These are phyloP conservation scores for Rhynchonycteris naso DNA, from an alignment of 2,797 vertebrate species.

Conservation along the genomic window DNA sequence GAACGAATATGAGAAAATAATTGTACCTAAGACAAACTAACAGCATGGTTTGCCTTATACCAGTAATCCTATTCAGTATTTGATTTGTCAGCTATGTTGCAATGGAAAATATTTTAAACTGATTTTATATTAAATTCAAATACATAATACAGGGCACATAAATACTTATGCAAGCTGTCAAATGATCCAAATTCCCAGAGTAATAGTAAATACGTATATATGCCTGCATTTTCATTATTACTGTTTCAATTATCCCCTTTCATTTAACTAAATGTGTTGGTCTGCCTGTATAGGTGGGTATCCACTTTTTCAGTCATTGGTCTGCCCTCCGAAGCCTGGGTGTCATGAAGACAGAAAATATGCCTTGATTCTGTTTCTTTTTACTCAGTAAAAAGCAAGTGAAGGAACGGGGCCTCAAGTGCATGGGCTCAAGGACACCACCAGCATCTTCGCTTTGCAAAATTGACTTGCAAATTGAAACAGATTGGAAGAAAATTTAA, in stretches of 20 bases:
- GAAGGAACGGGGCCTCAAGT: background rate
- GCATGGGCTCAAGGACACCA: background rate
- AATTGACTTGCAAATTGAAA: slow-evolving; percentile 23
- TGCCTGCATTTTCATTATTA: slow-evolving; percentile 12
- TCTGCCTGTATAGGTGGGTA: background rate
- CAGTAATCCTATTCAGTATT: slow-evolving; percentile 40
- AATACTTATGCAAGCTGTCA: slow-evolving; percentile 63
- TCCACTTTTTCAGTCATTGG: background rate
- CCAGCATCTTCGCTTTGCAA: background rate
- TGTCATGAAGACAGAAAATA: background rate
- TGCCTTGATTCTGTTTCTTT: background rate
- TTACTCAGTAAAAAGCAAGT: background rate
- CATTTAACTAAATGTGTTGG: background rate
- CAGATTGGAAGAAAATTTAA: background rate
- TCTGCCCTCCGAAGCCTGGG: background rate
- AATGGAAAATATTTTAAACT: slow-evolving; percentile 58
- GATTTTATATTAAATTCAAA: slow-evolving; percentile 67
- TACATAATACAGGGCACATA: slow-evolving; percentile 46
- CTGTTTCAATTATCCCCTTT: slow-evolving; percentile 6
- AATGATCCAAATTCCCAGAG: slow-evolving; percentile 45
- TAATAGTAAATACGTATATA: slow-evolving; percentile 54
- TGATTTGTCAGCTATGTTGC: slow-evolving; percentile 4
- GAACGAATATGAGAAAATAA: background rate
- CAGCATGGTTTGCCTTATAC: background rate
- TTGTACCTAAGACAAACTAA: slow-evolving; percentile 26